Base-by-base conservation (phyloP, 35 echinoderm and acorn worm genomes). In the Apostichopus japonicus region DNA sequence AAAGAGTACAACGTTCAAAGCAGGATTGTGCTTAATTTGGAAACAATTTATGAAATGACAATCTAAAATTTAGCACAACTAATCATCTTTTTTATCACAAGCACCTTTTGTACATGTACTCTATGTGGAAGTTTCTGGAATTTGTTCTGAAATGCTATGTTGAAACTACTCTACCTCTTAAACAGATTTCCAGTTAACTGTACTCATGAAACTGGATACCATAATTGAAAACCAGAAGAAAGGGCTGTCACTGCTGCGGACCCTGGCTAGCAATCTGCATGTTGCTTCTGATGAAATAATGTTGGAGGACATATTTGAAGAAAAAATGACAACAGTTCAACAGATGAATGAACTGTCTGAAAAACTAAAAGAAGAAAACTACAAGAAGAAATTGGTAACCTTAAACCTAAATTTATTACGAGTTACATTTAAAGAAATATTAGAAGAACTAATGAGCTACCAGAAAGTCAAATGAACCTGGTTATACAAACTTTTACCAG, bases 71-170 rank as follows among this genome's bases (percentile, higher is more conserved):
- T 1, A 72, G 67, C 67, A 72, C 4, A 72, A 72, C 67, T 72
- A 72, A 2, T 72, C 1, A 72, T 72, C 67, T 72, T 72, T 72
- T 72, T 72, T 72, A 72, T 72, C 67, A 71, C 65, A 71, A 71
- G 65, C 65, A 71, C 65, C 65, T 71, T 71, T 71, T 71, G 65
- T 71, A 71, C 1, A 72, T 72, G 67, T 72, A 72, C 67, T 72
- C 4, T 72, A 72, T 72, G 67, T 72, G 67, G 67, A 72, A 72
- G 67, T 72, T 72, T 72, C 67, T 2, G 67, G 67, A 72, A 72
- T 72, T 72, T 72, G 67, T 72, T 72, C 27, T 33, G 27, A 33
- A 33, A 33, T 33, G 27, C 27, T 33, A 33, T 33, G 27, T 33
- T 33, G 27, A 0, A 33, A 33, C 27, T 33, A 33, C 27, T 33